Evolutionary conservation across 1,140 invertebrate species (phyloP).

Genomic region (silkworm (Bombyx mori)): DNA sequence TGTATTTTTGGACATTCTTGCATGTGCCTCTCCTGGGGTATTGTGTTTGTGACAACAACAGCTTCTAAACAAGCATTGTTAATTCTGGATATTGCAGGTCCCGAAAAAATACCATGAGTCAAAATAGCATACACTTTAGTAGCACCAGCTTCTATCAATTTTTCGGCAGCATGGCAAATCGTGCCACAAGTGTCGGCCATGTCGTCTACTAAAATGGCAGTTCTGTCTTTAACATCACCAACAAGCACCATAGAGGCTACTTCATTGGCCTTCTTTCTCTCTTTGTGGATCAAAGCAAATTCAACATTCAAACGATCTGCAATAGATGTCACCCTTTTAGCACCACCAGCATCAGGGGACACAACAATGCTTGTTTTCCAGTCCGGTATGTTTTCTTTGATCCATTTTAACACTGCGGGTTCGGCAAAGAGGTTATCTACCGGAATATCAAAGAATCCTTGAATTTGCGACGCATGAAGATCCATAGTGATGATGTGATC

Average conservation of each 20-base stretch:
- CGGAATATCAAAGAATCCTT: slow-evolving; percentile 75
- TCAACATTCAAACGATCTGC: slow-evolving; percentile 97
- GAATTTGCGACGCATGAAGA: slow-evolving; percentile 98
- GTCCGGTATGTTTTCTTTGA: slow-evolving; percentile 97
- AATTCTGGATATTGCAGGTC: slow-evolving; percentile 95
- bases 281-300: slow-evolving; percentile 99
- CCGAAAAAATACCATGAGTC: slow-evolving; percentile 99
- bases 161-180: slow-evolving; percentile 98
- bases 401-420: slow-evolving; percentile 99
- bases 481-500: slow-evolving; percentile 99
- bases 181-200: slow-evolving; percentile 99
- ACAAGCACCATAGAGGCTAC: slow-evolving; percentile 99
- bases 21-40: slow-evolving; percentile 98
- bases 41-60: slow-evolving; percentile 99
- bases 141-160: slow-evolving; percentile 96
- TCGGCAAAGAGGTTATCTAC: slow-evolving; percentile 98
- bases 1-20: slow-evolving; percentile 94
- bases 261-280: slow-evolving; percentile 98
- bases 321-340: slow-evolving; percentile 80
- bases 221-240: slow-evolving; percentile 96
- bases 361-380: slow-evolving; percentile 99
- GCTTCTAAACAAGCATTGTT: slow-evolving; percentile 98
- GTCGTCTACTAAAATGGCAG: slow-evolving; percentile 98
- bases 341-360: slow-evolving; percentile 98
- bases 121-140: slow-evolving; percentile 96